Evolutionary conservation across 2,113 vertebrate species (phyloP).

Genomic region (Psilopsiagon aurifrons): DNA sequence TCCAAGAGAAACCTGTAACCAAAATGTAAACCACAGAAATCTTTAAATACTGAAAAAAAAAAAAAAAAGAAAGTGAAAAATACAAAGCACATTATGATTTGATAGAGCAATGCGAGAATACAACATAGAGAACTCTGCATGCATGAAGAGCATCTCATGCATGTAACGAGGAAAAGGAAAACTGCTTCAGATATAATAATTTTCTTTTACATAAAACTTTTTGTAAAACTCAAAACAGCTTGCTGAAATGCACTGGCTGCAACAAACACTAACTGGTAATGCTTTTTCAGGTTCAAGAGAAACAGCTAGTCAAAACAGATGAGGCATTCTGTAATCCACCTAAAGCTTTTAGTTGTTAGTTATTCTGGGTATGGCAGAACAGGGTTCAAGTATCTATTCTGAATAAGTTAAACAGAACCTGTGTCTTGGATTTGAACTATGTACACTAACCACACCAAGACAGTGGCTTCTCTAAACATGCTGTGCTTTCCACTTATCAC

Average conservation of each 20-base stretch:
- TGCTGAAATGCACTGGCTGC: background rate
- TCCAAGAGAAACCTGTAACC: constrained; percentile 78
- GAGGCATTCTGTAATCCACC: background rate
- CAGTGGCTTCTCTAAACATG: background rate
- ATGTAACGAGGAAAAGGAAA: background rate
- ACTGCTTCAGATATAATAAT: background rate
- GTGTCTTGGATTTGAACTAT: background rate
- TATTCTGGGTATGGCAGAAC: background rate
- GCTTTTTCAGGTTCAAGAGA: background rate
- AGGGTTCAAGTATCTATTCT: background rate
- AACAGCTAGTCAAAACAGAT: background rate
- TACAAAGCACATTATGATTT: background rate
- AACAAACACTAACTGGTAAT: background rate
- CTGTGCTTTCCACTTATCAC: background rate
- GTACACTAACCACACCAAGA: background rate
- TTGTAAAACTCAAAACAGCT: background rate
- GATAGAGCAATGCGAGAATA: background rate
- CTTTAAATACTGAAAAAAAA: background rate
- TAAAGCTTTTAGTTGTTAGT: background rate
- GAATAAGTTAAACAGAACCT: background rate
- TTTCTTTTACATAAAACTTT: background rate
- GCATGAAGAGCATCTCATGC: background rate
- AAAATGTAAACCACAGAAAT: background rate
- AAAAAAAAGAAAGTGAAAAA: background rate
- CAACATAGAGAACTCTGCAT: background rate